phyloP scores from a whole-genome alignment of 2,797 vertebrate species.

The Sus cebifrons region DNA sequence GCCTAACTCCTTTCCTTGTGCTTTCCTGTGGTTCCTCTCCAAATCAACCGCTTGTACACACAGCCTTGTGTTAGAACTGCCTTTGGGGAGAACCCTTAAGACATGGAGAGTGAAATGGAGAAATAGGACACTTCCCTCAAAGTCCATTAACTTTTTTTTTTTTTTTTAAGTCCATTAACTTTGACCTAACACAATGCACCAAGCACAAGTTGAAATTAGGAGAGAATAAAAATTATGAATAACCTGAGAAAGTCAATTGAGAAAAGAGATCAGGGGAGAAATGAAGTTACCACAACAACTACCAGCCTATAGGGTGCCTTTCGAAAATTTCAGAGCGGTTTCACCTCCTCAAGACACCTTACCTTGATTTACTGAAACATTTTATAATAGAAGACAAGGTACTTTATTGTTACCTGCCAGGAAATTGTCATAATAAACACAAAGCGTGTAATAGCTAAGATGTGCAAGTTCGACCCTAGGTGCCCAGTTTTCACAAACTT shows the following conservation, averaged over 20 bases:
- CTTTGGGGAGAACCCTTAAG: not conserved
- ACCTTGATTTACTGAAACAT: not conserved
- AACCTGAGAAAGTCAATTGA: not conserved
- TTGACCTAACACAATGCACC: not conserved
- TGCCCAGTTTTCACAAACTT: not conserved
- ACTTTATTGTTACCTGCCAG: not conserved
- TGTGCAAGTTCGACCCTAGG: not conserved
- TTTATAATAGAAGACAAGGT: not conserved
- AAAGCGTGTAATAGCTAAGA: not conserved
- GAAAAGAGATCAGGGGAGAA: not conserved
- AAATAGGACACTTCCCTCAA: conserved; percentile 22
- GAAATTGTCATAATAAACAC: not conserved
- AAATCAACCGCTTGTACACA: not conserved
- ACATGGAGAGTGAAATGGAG: not conserved
- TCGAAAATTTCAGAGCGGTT: not conserved
- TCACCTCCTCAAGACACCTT: not conserved
- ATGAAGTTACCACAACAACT: not conserved
- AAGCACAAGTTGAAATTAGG: not conserved
- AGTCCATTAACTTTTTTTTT: not conserved
- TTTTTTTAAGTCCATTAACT: not conserved
- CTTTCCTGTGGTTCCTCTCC: not conserved
- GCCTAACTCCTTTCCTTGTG: not conserved
- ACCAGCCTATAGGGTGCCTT: not conserved
- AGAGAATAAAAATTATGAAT: not conserved
- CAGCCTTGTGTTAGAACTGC: not conserved